Evolutionary conservation across 2,888 invertebrate genomes (phyloP), one percentile per base, ranked within the genome.

Genomic region (Gastracanthus pulcherrimus): DNA sequence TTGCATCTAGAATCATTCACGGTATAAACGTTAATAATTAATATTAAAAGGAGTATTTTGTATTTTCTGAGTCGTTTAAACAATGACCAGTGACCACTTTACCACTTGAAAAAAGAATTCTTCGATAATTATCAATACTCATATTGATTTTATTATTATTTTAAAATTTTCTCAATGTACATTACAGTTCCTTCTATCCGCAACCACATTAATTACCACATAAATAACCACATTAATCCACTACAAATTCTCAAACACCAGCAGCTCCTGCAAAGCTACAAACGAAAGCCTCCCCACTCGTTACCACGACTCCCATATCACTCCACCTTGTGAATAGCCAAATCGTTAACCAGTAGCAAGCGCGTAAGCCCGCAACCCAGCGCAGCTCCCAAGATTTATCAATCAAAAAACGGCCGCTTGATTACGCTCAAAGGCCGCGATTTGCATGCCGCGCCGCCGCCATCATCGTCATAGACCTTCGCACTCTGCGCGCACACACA

Each of bases 381-480:
- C 66, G 36, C 19, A 48, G 0, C 45, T 6, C 7, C n/a, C 38
- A n/a, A 64, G 75, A 75, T 66, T 75, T 66, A 75, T 75, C 36
- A 75, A 64, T 48, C 74, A 34, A 62, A 62, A 62, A 34, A n/a
- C n/a, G 55, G 23, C 26, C 62, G 62, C 45, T 62, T 62, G 62
- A 74, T 66, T 66, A 26, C 51, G 34, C n/a, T 29, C 75, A 72
- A 51, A 38, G 66, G 4, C 4, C 48, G 23, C 64, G 72, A 26
- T 60, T 60, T 45, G 41, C 41, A 60, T 45, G 55, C 26, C 23
- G 66, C 66, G 48, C 23, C 19, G 23, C 23, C 55, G n/a, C 66
- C 75, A 74, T 75, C 75, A 66, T 75, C 75, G 66, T 75, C n/a
- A n/a, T 75, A 75, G 75, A 23, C 62, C 45, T n/a, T 26, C 70